Base-by-base conservation (phyloP, 2,797 vertebrate species). In the Darevskia nairensis region DNA sequence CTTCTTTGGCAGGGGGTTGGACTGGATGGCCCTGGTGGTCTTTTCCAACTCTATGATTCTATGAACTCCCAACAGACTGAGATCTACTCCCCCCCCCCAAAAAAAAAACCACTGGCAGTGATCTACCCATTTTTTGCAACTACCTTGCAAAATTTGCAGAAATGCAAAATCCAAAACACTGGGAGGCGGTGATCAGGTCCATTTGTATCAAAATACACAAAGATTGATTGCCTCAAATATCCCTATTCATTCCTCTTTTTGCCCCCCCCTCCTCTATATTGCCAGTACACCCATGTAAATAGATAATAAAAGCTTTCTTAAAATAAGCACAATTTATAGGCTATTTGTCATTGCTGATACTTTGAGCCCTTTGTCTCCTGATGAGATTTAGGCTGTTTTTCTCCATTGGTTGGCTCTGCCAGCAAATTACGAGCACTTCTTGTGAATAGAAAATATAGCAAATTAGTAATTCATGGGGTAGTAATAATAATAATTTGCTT, bases 281-380 rank as follows among this genome's bases (percentile, higher is more conserved):
- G 27, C 64, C 64, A 29, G 61, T 39, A 25, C 32, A 21, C 32
- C 3, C 32, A 80, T 84, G 93, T 95, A 92, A 89, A 91, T 89
- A 92, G 85, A 88, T 32, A 88, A 86, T 90, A 90, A 93, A 93
- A 64, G 23, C 19, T 80, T n/a, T 83, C 39, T 19, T 89, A 64
- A 92, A 94, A 93, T 82, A 55, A 88, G 46, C 7, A 35, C n/a
- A 80, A 84, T 90, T 94, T 94, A 89, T 89, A 89, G 90, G 19
- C 68, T 93, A 59, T 41, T 92, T 76, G 82, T 90, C 44, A 88
- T 91, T 88, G 86, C 55, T 89, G 74, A 85, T 74, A 90, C 90
- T 90, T 92, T 68, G 85, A 88, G 90, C 82, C 90, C 88, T 93
- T 95, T 95, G 78, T 75, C 92, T 88, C 75, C 91, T 90, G 77